Evolutionary conservation across 1,140 invertebrate genomes (phyloP).

Genomic region (Camponotus pennsylvanicus): DNA sequence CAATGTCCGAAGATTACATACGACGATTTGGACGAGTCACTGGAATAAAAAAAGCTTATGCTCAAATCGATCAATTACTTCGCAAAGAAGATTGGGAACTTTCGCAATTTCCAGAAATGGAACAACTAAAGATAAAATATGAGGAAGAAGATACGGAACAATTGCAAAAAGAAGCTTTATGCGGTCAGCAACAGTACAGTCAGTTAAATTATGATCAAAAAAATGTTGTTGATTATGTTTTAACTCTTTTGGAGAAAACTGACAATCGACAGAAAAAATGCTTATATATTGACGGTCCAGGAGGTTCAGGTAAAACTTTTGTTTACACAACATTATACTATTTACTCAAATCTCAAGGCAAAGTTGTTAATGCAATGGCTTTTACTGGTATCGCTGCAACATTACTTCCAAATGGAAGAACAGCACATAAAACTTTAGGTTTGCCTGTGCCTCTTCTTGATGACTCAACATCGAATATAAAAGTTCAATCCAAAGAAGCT

Average conservation of each 20-base stretch:
- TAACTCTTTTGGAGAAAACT: neutral
- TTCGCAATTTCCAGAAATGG: constrained; percentile 8
- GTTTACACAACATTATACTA: constrained; percentile 10
- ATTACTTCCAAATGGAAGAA: constrained; percentile 12
- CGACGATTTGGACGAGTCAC: neutral
- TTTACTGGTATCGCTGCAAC: constrained; percentile 4
- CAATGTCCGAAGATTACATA: constrained; percentile 26
- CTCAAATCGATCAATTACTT: neutral
- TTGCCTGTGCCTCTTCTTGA: neutral
- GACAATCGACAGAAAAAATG: neutral
- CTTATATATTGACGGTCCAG: constrained; percentile 20
- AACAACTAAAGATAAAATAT: neutral
- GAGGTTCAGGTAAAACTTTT: constrained; percentile 11
- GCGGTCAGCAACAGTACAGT: neutral
- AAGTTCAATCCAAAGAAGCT: constrained; percentile 15
- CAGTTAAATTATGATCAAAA: constrained; percentile 10
- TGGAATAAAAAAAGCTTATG: constrained; percentile 18
- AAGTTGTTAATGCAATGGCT: neutral
- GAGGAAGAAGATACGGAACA: neutral
- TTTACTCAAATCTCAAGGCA: neutral
- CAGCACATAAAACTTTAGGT: neutral
- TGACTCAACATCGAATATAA: neutral
- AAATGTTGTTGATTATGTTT: neutral
- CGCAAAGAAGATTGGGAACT: neutral
- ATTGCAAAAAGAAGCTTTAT: neutral